Conservation (phyloP, 2,113 vertebrate species). For the Microtus oregoni region DNA sequence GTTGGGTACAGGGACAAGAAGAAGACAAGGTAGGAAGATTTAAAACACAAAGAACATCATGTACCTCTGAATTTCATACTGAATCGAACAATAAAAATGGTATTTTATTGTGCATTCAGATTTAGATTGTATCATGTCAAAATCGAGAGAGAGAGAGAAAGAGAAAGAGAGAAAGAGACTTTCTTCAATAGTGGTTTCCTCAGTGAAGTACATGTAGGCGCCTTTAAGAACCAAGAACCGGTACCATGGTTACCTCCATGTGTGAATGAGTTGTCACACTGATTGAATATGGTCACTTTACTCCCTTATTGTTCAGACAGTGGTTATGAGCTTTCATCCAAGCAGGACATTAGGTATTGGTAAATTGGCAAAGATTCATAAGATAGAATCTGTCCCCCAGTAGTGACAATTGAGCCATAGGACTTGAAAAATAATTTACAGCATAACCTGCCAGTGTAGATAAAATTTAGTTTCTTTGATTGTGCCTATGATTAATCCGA, state of each 20-base stretch:
- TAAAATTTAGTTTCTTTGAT: slow-evolving; percentile 34
- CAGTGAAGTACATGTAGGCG: background rate
- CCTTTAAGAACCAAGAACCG: background rate
- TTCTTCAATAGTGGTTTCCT: background rate
- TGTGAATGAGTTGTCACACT: slow-evolving; percentile 59
- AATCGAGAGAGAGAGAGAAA: background rate
- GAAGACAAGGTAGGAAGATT: background rate
- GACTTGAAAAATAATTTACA: slow-evolving; percentile 55
- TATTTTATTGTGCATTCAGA: slow-evolving; percentile 1
- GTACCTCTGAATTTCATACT: background rate
- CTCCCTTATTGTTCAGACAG: slow-evolving; percentile 44
- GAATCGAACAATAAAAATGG: background rate
- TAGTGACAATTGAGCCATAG: slow-evolving; percentile 27
- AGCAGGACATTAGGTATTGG: background rate
- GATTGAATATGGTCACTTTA: slow-evolving; percentile 39
- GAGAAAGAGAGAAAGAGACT: background rate
- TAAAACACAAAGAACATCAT: background rate
- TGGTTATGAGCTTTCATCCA: slow-evolving; percentile 27
- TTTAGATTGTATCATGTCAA: slow-evolving; percentile 16
- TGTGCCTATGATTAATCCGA: slow-evolving; percentile 22
- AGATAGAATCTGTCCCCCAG: background rate
- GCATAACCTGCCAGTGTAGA: background rate
- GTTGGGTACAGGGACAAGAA: background rate
- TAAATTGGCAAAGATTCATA: slow-evolving; percentile 40
- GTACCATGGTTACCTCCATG: slow-evolving; percentile 58